phyloP scores from a whole-genome alignment of 2,113 vertebrate species.

The Odobenus rosmarus region DNA sequence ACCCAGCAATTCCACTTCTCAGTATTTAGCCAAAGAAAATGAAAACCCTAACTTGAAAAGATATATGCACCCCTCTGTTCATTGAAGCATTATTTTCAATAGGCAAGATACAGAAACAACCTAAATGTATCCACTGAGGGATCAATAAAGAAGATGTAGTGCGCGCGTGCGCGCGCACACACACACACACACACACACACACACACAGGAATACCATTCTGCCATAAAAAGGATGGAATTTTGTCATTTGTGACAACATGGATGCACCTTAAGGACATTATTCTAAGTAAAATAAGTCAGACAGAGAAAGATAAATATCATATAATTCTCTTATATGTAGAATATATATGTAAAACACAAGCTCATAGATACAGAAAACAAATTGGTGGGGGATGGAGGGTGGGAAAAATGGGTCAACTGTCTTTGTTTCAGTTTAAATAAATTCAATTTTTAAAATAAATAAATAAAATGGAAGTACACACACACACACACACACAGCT shows the following conservation, averaged over 20 bases:
- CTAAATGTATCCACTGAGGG: neutral
- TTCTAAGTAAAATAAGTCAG: no score
- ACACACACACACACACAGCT: neutral
- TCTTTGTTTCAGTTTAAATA: no score
- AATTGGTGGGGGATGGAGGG: neutral
- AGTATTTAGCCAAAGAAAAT: neutral
- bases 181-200: neutral
- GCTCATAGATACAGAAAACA: neutral
- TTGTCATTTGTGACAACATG: no score
- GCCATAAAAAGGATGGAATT: no score
- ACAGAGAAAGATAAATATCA: no score
- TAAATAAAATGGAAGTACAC: no score
- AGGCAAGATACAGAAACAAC: neutral
- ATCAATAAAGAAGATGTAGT: neutral
- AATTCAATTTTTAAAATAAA: no score
- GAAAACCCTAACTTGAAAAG: neutral
- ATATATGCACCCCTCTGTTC: neutral
- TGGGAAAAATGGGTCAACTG: no score
- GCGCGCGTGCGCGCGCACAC: rapidly evolving
- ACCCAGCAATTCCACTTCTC: neutral
- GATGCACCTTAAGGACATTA: no score
- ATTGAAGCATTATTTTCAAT: neutral
- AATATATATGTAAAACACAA: no score
- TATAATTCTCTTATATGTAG: no score
- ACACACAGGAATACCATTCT: neutral